These are phyloP conservation scores for Prunella strophiata DNA, from an alignment of 2,797 vertebrate genomes.

Conservation along the genomic window DNA sequence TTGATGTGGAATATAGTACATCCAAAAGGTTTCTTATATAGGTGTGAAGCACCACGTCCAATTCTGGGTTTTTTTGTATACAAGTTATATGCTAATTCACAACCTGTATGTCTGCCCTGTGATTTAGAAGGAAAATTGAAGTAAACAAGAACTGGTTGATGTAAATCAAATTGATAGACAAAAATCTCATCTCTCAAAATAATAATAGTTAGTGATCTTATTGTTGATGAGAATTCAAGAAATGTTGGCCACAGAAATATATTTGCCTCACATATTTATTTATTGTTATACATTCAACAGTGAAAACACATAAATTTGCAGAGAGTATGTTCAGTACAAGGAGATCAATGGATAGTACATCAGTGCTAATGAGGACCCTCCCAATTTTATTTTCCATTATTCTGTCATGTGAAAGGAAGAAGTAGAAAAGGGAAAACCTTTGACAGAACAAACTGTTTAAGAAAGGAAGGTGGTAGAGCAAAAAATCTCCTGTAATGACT, in stretches of 20 bases:
- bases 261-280: neutral
- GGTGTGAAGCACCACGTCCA: neutral
- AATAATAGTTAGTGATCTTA: neutral
- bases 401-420: neutral
- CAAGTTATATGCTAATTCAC: neutral
- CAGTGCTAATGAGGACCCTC: neutral
- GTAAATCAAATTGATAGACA: neutral
- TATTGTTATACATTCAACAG: neutral
- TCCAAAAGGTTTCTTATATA: neutral
- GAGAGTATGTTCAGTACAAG: neutral
- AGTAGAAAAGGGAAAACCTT: neutral
- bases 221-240: neutral
- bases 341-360: neutral
- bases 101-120: neutral
- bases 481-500: neutral
- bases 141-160: neutral
- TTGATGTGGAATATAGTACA: neutral
- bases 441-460: neutral
- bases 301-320: neutral
- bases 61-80: neutral
- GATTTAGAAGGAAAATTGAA: neutral
- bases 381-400: neutral
- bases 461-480: neutral
- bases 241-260: neutral
- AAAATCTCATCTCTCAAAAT: neutral